Base-by-base conservation (phyloP, 2,888 invertebrate genomes). In the Zygogramma bicolorata region DNA sequence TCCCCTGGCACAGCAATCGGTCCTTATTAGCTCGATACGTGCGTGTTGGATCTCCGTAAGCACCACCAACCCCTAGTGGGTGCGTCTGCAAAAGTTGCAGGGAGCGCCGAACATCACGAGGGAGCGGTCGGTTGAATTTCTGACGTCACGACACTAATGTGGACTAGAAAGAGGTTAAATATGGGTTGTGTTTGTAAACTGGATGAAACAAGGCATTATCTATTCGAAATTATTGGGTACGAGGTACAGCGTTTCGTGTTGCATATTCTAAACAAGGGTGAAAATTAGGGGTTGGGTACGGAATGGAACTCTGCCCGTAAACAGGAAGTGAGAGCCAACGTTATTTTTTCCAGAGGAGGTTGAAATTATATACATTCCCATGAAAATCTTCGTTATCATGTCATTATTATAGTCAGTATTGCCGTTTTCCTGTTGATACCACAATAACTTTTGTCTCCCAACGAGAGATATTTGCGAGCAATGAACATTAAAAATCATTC, bases 91-190 rank as follows among this genome's bases (percentile, higher is more conserved):
- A 42, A 42, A 71, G 40, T 25, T 70, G 29, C 60, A 75, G 71
- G 75, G 75, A 68, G 73, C 73, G 75, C 65, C 75, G 62, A 31
- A 27, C 65, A 53, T 27, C 59, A 22, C 34, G 38, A 68, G 72
- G 73, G 75, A 70, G 73, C 70, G 73, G 73, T 68, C 38, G 67
- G 63, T 61, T 63, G 65, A 62, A 66, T 53, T 53, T 71, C 49
- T 58, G 63, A 65, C 65, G 63, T 69, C 40, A 69, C 57, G 25
- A 22, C 10, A 15, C 18, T 40, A 53, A 68, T 31, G 46, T 25
- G 59, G 42, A 18, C 31, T 53, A 7, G 6, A 27, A 22, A 22
- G n/a, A 53, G 25, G 25, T 27, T 65, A 65, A 57, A 65, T 65
- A 57, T 53, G 57, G 25, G 57, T 65, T 65, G 53, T 29, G 65